Conservation (phyloP, 2,888 invertebrate species). For the Plusia festucae region DNA sequence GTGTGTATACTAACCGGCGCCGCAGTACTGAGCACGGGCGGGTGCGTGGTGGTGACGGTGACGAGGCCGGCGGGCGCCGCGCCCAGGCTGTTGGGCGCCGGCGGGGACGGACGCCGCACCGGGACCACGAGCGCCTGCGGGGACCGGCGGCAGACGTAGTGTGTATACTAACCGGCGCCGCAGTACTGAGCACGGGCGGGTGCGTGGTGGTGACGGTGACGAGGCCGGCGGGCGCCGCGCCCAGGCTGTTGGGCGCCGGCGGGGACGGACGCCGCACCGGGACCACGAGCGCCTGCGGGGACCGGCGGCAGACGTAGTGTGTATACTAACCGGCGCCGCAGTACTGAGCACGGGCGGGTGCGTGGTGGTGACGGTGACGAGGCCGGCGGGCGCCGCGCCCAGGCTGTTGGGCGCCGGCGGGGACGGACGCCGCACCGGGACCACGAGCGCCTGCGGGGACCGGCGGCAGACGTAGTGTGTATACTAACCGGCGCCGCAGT, state of each 20-base stretch:
- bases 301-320: background rate
- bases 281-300: background rate
- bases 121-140: background rate
- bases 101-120: background rate
- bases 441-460: background rate
- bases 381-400: conserved; percentile 92
- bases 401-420: background rate
- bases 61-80: conserved; percentile 93
- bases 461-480: no score
- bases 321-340: conserved; percentile 40
- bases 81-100: conserved; percentile 71
- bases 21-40: conserved; percentile 53
- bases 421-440: background rate
- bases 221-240: no score
- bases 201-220: no score
- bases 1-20: conserved; percentile 34
- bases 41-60: conserved; percentile 95
- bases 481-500: conserved; percentile 47
- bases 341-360: conserved; percentile 85
- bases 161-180: no score
- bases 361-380: conserved; percentile 95
- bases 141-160: no score
- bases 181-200: no score
- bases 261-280: background rate
- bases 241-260: no score